Evolutionary conservation across 2,888 invertebrate species (phyloP), one percentile per base, ranked within the genome.

Genomic region (Pardosa pseudoannulata): DNA sequence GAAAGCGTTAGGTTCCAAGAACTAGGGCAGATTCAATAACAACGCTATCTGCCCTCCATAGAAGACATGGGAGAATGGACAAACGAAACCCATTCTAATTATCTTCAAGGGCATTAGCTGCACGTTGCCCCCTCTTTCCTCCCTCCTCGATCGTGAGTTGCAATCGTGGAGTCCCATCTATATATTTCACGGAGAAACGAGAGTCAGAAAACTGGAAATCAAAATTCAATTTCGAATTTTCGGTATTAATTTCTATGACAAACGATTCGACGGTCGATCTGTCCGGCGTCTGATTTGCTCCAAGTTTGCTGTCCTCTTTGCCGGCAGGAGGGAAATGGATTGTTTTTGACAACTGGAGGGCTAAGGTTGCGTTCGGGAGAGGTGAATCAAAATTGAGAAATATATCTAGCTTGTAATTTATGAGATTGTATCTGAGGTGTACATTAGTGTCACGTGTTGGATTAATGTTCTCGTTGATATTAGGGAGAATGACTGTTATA

Each of bases 51-150:
- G n/a, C n/a, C n/a, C n/a, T n/a, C n/a, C n/a, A n/a, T n/a, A n/a
- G n/a, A n/a, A n/a, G n/a, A n/a, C n/a, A n/a, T n/a, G n/a, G 36
- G 9, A 28, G 28, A 31, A 36, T 41, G 75, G 41, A 65, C 39
- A 67, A 76, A 76, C 67, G 76, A 76, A 67, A 76, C 76, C 13
- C n/a, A 28, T 0, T 28, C 41, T 67, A 76, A 76, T 76, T 76
- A 67, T 39, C 56, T 74, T 64, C 27, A 39, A 56, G 16, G 27
- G 46, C 67, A 67, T 31, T 67, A 29, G 67, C 31, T n/a, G 36
- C 31, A 28, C 31, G 32, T 19, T 19, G 23, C 27, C 32, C 50
- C 32, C 19, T 27, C 5, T 7, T 36, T 36, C 9, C 6, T 5
- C 5, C 36, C 36, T 36, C 6, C 36, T n/a, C n/a, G n/a, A n/a